Evolutionary conservation across 2,797 vertebrate genomes (phyloP).

Genomic region (Tragopan temminckii): DNA sequence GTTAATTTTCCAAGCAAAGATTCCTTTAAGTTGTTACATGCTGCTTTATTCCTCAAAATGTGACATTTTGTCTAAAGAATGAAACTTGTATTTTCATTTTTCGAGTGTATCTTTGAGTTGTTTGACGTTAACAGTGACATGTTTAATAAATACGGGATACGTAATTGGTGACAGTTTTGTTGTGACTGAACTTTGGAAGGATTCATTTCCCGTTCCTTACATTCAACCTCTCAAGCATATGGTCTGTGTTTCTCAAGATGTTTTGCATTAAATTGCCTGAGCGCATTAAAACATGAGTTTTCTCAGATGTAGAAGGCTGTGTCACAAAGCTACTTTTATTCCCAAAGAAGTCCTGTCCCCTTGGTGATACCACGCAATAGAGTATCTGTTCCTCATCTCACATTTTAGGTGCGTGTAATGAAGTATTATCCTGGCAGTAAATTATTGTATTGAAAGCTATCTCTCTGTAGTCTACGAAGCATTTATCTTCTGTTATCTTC

Average conservation of each 20-base stretch:
- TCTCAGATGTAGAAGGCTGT: background rate
- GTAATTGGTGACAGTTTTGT: conserved; percentile 23
- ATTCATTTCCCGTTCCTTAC: conserved; percentile 4
- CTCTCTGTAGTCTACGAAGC: background rate
- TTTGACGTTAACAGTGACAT: conserved; percentile 11
- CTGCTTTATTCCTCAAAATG: background rate
- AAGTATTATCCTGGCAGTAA: background rate
- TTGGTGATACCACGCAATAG: background rate
- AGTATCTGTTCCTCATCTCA: background rate
- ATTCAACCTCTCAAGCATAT: background rate
- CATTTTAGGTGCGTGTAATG: background rate
- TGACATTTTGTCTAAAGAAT: background rate
- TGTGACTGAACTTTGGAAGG: conserved; percentile 21
- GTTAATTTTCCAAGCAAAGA: background rate
- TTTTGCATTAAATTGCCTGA: background rate
- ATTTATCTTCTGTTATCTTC: background rate
- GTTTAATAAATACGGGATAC: conserved; percentile 8
- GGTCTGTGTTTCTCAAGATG: background rate
- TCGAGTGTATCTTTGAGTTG: background rate
- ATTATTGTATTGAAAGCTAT: background rate
- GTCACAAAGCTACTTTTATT: background rate
- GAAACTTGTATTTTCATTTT: background rate
- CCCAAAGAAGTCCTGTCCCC: background rate
- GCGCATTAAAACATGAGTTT: background rate
- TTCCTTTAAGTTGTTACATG: background rate